Conservation (phyloP, 2,113 vertebrate species). For the Macquaria ambigua region DNA sequence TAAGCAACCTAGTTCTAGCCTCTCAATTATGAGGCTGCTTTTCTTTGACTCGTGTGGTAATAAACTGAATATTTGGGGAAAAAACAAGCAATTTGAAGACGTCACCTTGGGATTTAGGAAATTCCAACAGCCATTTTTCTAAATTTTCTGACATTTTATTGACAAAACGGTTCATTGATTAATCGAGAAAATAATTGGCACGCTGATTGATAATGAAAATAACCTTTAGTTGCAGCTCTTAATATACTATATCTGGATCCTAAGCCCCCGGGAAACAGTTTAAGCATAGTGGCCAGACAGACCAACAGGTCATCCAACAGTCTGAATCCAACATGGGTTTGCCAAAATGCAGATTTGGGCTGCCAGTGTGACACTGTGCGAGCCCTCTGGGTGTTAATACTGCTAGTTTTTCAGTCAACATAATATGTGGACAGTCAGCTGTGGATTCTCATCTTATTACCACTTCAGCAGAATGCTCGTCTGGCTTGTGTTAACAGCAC, state of each 20-base stretch:
- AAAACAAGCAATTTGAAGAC: no score
- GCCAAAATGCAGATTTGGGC: not conserved
- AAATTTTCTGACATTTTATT: not conserved
- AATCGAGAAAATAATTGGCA: not conserved
- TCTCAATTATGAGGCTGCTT: not conserved
- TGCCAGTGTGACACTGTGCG: constrained; percentile 2
- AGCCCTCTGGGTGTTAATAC: constrained; percentile 9
- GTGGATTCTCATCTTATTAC: constrained; percentile 50
- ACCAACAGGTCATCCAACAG: no score
- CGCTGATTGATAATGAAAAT: not conserved
- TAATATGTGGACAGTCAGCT: constrained; percentile 42
- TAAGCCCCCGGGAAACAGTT: not conserved
- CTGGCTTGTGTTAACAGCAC: not conserved
- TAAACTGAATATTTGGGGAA: no score
- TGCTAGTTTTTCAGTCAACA: constrained; percentile 26
- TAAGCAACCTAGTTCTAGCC: not conserved
- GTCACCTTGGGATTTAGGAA: no score
- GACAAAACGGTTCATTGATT: not conserved
- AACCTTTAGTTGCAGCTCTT: not conserved
- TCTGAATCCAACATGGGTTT: constrained; percentile 1
- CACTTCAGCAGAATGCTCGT: constrained; percentile 25
- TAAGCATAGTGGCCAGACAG: not conserved
- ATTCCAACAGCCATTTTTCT: not conserved
- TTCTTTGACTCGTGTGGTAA: not conserved
- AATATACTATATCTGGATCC: no score